A percentile compares a stretch with the other conserved stretches of the same genome.
phyloP scores from a whole-genome alignment of 1,140 invertebrate genomes.

The Aphaenogaster floridana region DNA sequence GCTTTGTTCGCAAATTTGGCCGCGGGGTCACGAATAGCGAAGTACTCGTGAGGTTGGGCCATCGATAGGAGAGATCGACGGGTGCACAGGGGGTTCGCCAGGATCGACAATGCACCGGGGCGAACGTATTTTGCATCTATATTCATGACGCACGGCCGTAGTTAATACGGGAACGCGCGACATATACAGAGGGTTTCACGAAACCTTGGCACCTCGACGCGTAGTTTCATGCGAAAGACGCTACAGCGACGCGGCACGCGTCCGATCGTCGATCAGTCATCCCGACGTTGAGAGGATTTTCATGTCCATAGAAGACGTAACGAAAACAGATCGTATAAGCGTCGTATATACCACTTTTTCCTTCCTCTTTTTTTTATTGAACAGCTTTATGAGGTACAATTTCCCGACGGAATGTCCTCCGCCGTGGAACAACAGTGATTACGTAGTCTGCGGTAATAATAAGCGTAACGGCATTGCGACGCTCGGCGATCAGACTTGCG shows the following conservation, averaged over 20 bases:
- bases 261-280: slow-evolving; percentile 33
- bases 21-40: slow-evolving; percentile 33
- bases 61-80: slow-evolving; percentile 54
- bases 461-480: neutral
- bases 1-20: slow-evolving; percentile 47
- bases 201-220: neutral
- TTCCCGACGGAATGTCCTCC: neutral
- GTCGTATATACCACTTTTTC: neutral
- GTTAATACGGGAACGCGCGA: slow-evolving; percentile 37
- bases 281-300: slow-evolving; percentile 34
- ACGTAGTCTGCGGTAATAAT: neutral
- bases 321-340: slow-evolving; percentile 35
- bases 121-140: slow-evolving; percentile 52
- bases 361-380: neutral
- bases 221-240: slow-evolving; percentile 28
- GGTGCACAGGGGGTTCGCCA: slow-evolving; percentile 16
- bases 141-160: slow-evolving; percentile 46
- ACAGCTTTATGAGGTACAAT: neutral
- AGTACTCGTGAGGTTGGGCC: slow-evolving; percentile 32
- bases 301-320: slow-evolving; percentile 31
- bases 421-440: neutral
- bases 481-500: neutral
- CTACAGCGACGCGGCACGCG: neutral
- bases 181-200: slow-evolving; percentile 26
- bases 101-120: slow-evolving; percentile 22